Conservation (phyloP, 2,888 invertebrate genomes). For the Tridacna crocea region DNA sequence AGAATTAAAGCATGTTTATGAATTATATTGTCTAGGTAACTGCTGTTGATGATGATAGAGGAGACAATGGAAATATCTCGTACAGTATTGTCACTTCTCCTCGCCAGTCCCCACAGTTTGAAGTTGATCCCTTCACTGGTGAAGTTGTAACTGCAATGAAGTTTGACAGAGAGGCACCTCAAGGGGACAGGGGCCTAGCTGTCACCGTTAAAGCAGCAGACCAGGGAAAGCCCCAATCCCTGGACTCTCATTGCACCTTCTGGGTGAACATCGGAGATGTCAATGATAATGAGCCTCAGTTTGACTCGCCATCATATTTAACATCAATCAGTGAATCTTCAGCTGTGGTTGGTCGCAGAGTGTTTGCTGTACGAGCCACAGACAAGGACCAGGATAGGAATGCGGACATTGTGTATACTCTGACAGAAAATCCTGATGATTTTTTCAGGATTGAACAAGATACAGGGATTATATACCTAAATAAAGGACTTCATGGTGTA, state of each 20-base stretch:
- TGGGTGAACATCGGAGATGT: constrained; percentile 78
- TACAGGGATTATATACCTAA: constrained; percentile 98
- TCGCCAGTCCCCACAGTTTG: constrained; percentile 97
- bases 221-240: constrained; percentile 95
- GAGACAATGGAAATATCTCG: constrained; percentile 90
- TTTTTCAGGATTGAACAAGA: constrained; percentile 98
- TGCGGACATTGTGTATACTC: constrained; percentile 86
- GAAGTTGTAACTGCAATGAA: constrained; percentile 89
- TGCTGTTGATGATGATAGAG: constrained; percentile 98
- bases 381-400: constrained; percentile 99
- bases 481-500: constrained; percentile 90
- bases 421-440: constrained; percentile 92
- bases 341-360: constrained; percentile 65
- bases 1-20: background rate
- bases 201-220: constrained; percentile 97
- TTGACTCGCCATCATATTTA: constrained; percentile 78
- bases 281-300: constrained; percentile 80
- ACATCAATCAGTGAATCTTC: constrained; percentile 59
- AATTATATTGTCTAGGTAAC: constrained; percentile 87
- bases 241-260: constrained; percentile 99
- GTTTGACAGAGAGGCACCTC: constrained; percentile 92
- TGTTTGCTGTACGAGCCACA: constrained; percentile 87
- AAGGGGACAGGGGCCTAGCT: constrained; percentile 72
- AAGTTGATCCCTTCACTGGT: constrained; percentile 97
- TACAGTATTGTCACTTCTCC: constrained; percentile 91